Evolutionary conservation across 2,888 invertebrate species (phyloP), one percentile per base, ranked within the genome.

Genomic region (Ormia ochracea): DNA sequence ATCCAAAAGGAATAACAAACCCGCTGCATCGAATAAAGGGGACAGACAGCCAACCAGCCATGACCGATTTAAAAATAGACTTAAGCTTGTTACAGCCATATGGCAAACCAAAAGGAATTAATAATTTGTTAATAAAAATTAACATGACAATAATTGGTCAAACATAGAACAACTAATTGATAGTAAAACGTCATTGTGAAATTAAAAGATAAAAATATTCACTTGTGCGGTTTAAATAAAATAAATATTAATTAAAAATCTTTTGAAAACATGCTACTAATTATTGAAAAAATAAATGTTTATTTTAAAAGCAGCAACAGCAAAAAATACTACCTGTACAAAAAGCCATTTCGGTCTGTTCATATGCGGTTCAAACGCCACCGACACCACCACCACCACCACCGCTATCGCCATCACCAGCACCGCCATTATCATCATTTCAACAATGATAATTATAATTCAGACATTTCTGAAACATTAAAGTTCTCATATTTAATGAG

Each of bases 141-240:
- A 65, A 77, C 76, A 70, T 58, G 76, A 77, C 69, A 77, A 70
- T 70, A 77, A 77, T 50, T 63, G 63, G 38, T 70, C 9, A 58
- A 70, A 70, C 56, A 76, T 54, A 70, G n/a, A 77, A 70, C 69
- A 70, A 50, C 56, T 77, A 77, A 70, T 77, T 63, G 76, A 77
- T 70, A 48, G 23, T 50, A 70, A 26, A 69, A 70, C 76, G 63
- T 77, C 76, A 77, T 65, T 56, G 19, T 26, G 38, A 56, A 63
- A 54, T 38, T 23, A 3, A 54, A 31, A 52, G n/a, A 68, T 28
- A 54, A 26, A 50, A 50, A 50, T 38, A n/a, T 21, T 23, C 23
- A 48, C 14, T 45, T 31, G 33, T 61, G 45, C 19, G 26, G 36
- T 3, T 23, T 36, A 56, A 54, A 26, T 36, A 4, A 28, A 33